Base-by-base conservation (phyloP, 64 coral and sea anemone genomes). In the Montipora sp. region DNA sequence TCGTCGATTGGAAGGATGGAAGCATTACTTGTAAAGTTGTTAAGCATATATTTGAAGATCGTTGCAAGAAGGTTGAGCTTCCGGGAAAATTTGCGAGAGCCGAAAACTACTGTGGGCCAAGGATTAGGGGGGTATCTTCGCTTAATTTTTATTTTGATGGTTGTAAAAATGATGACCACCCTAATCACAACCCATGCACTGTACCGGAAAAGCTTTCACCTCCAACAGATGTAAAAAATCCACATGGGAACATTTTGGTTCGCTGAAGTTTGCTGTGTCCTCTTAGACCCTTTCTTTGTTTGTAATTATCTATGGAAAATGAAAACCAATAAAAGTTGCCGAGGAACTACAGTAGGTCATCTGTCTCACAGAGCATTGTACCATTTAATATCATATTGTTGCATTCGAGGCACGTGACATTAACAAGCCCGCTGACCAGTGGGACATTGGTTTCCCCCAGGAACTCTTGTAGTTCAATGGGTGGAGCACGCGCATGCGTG, bases 1-100 rank as follows among this genome's bases (percentile, higher is more conserved):
- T 96, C 1, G 86, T 90, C 3, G 59, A 84, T 48, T 95, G 85
- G 94, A 83, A 86, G 19, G 10, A 59, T 15, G 90, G 94, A 4
- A 71, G 60, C 0, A 13, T 96, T 72, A 84, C 21, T 73, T 91
- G 93, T 43, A 51, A 70, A 19, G 10, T 83, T 2, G 45, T 50
- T 18, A 83, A 91, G 27, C 61, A 9, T 18, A 78, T 91, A 3
- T 67, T 13, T 3, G 12, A 82, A 1, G n/a, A 7, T n/a, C 68
- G 8, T 8, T 91, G 89, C 23, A 0, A 13, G 18, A 22, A 73
- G 12, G 11, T 4, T 27, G 7, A 48, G 48, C 78, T 77, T 0
- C 51, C 59, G 72, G 2, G 0, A 73, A 24, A 44, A 48, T 51
- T 22, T 19, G 20, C 7, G 5, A 0, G 24, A 4, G 23, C 12